phyloP scores from a whole-genome alignment of 2,888 invertebrate species.

The Pseudococcus viburni region DNA sequence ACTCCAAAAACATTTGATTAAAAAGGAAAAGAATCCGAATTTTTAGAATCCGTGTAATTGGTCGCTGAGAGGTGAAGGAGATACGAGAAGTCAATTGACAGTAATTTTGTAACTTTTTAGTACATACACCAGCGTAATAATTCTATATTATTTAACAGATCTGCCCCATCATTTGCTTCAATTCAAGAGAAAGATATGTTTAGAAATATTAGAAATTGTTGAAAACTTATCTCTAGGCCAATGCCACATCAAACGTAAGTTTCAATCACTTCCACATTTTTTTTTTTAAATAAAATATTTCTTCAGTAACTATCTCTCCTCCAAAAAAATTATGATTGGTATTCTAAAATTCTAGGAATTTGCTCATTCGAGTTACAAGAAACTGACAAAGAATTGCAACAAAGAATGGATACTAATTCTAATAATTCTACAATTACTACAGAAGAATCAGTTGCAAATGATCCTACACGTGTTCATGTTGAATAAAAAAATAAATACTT shows the following conservation, averaged over 20 bases:
- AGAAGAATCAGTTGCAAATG: neutral
- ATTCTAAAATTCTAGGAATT: neutral
- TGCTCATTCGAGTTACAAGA: slow-evolving; percentile 36
- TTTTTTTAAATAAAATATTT: too few species aligned
- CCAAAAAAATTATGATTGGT: neutral
- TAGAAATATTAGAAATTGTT: slow-evolving; percentile 75
- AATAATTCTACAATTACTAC: neutral
- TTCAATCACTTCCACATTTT: neutral
- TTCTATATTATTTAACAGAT: slow-evolving; percentile 72
- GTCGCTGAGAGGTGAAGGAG: too few species aligned
- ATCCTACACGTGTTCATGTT: neutral
- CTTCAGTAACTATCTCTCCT: too few species aligned
- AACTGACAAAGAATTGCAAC: slow-evolving; percentile 24
- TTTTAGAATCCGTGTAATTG: too few species aligned
- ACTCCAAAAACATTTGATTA: too few species aligned
- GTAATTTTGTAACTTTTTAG: too few species aligned
- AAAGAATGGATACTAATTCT: neutral
- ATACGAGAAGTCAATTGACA: too few species aligned
- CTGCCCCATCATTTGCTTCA: slow-evolving; percentile 75
- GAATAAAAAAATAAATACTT: neutral
- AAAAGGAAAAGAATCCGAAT: too few species aligned
- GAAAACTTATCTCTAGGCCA: slow-evolving; percentile 75
- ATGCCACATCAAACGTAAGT: slow-evolving; percentile 69
- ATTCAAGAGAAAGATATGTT: slow-evolving; percentile 77
- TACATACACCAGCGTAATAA: neutral